Evolutionary conservation across 2,797 vertebrate genomes (phyloP).

Genomic region (Champsocephalus gunnari): DNA sequence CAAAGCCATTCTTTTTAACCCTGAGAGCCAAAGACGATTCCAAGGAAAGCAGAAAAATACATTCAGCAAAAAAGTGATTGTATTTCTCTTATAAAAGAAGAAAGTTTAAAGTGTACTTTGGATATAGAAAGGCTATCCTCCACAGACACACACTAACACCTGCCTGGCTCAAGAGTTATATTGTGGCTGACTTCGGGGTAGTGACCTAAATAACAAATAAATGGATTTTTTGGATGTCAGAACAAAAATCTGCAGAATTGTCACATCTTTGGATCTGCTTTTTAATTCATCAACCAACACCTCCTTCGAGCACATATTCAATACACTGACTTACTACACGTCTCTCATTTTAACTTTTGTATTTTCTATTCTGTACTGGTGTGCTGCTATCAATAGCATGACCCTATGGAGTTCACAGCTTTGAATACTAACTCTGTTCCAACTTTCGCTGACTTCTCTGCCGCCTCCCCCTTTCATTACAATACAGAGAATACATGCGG

Average conservation of each 20-base stretch:
- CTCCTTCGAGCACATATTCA: constrained; percentile 23
- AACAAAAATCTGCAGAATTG: constrained; percentile 5
- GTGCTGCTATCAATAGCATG: constrained; percentile 25
- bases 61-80: neutral
- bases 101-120: neutral
- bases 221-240: constrained; percentile 3
- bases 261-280: neutral
- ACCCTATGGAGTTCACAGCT: constrained; percentile 26
- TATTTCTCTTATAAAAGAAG: neutral
- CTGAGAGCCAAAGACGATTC: too few species aligned
- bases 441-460: constrained; percentile 39
- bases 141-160: constrained; percentile 20
- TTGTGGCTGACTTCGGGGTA: constrained; percentile 4
- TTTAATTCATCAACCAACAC: neutral
- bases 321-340: neutral
- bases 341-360: neutral
- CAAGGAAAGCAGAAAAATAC: too few species aligned
- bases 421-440: constrained; percentile 41
- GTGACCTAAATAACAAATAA: constrained; percentile 29
- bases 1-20: too few species aligned
- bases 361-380: constrained; percentile 6
- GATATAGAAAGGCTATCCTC: constrained; percentile 3
- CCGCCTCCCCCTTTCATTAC: constrained; percentile 42
- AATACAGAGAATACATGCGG: constrained; percentile 38
- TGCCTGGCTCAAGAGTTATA: constrained; percentile 19